Evolutionary conservation across 2,888 invertebrate species (phyloP), one percentile per base, ranked within the genome.

Genomic region (Orchesella flavescens): DNA sequence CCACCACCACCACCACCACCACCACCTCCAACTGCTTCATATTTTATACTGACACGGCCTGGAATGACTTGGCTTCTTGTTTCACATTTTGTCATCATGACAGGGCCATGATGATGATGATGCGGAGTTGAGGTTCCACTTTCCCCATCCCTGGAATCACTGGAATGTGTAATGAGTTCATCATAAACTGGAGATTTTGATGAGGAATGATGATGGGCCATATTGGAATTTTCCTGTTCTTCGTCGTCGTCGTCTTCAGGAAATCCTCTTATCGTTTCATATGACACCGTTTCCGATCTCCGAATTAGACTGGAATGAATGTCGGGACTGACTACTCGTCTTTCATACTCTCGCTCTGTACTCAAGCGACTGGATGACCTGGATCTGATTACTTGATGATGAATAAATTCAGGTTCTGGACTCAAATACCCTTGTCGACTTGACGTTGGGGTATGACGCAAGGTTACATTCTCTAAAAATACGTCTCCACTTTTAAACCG

Each of bases 11-110:
- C n/a, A n/a, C n/a, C n/a, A n/a, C n/a, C n/a, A n/a, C 34, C 65
- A 4, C 65, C 72, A 21, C 71, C 57, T 0, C 46, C 73, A 17
- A 76, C 57, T 13, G 81, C 84, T 75, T 84, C 84, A 69, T 86
- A 86, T 80, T 86, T 86, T 34, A 84, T 78, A 63, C 83, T 85
- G 49, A 76, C 66, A 44, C 80, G 69, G 24, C 84, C 86, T 66
- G 84, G 83, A 68, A 85, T 59, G 23, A 66, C 81, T 55, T 83
- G 83, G 69, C 85, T 85, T 57, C 71, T 73, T 23, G 83, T 83
- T 74, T 84, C 83, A 63, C 77, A 76, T 74, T 71, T 85, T 23
- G 83, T 85, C 77, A 79, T 79, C 21, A 55, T 69, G 9, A 76
- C 71, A 46, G 75, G 68, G 21, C 68, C 71, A 7, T 74, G 43